A percentile compares a stretch with the other conserved stretches of the same genome.
phyloP scores from a whole-genome alignment of 2,113 vertebrate genomes.

The Cyprinodon variegatus region DNA sequence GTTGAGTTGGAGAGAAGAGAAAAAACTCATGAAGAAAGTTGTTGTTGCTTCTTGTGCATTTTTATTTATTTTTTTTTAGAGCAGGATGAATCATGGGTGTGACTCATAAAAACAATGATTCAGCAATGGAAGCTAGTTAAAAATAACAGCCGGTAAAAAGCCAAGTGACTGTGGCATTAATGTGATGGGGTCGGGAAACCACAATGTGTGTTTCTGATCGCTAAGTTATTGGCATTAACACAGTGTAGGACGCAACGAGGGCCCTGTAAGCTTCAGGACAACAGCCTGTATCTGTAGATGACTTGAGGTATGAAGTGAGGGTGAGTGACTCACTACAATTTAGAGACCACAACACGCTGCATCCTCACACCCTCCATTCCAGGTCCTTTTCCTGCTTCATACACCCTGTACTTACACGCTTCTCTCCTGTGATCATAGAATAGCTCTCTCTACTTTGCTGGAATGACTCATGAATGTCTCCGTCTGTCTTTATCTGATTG shows the following conservation, averaged over 20 bases:
- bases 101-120: slow-evolving; percentile 69
- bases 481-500: slow-evolving; percentile 33
- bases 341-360: slow-evolving; percentile 19
- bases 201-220: neutral
- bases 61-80: slow-evolving; percentile 22
- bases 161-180: slow-evolving; percentile 54
- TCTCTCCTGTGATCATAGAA: slow-evolving; percentile 45
- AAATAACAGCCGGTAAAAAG: slow-evolving; percentile 67
- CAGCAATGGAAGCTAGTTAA: slow-evolving; percentile 63
- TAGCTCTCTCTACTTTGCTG: slow-evolving; percentile 44
- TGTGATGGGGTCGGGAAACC: slow-evolving; percentile 55
- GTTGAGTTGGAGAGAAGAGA: slow-evolving; percentile 24
- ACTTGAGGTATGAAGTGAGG: slow-evolving; percentile 11
- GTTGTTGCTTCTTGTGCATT: slow-evolving; percentile 41
- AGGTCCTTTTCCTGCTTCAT: slow-evolving; percentile 46
- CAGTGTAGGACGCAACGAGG: slow-evolving; percentile 5
- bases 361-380: slow-evolving; percentile 42
- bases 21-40: slow-evolving; percentile 31
- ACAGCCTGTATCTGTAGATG: slow-evolving; percentile 16
- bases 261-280: neutral
- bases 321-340: slow-evolving; percentile 50
- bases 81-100: slow-evolving; percentile 60
- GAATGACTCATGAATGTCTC: slow-evolving; percentile 64
- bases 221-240: neutral
- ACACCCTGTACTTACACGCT: slow-evolving; percentile 69